phyloP scores from a whole-genome alignment of 1,140 invertebrate genomes.

The Drosophila gunungcola region DNA sequence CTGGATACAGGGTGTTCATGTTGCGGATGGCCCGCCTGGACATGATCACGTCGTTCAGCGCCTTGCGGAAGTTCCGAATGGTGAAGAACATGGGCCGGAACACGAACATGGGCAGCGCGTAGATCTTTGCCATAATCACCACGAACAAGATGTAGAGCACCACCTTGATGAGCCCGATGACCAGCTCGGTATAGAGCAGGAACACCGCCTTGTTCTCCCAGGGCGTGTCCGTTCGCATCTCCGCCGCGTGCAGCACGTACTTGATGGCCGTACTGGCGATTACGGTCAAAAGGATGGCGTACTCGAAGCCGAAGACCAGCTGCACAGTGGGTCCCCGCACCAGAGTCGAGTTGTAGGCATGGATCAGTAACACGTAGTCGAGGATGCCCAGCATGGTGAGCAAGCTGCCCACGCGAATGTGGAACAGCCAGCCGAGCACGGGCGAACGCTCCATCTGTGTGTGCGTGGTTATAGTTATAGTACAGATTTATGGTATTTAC shows the following conservation, averaged over 20 bases:
- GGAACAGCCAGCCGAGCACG: constrained; percentile 97
- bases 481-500: background rate
- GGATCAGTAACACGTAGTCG: constrained; percentile 95
- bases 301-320: constrained; percentile 99
- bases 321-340: constrained; percentile 98
- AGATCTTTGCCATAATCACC: constrained; percentile 98
- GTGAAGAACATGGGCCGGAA: constrained; percentile 99
- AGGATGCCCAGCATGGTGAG: constrained; percentile 92
- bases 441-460: constrained; percentile 98
- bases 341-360: constrained; percentile 98
- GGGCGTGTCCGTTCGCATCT: constrained; percentile 97
- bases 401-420: constrained; percentile 95
- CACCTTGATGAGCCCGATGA: constrained; percentile 96
- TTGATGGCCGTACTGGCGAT: constrained; percentile 97
- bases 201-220: constrained; percentile 99
- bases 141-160: constrained; percentile 97
- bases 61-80: constrained; percentile 98
- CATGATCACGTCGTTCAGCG: constrained; percentile 98
- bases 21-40: constrained; percentile 98
- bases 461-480: background rate
- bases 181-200: constrained; percentile 97
- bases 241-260: constrained; percentile 97
- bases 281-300: constrained; percentile 98
- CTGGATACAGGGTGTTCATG: constrained; percentile 99
- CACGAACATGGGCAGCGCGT: constrained; percentile 98